Base-by-base conservation (phyloP, 2,888 invertebrate species). In the Erebia ligea region DNA sequence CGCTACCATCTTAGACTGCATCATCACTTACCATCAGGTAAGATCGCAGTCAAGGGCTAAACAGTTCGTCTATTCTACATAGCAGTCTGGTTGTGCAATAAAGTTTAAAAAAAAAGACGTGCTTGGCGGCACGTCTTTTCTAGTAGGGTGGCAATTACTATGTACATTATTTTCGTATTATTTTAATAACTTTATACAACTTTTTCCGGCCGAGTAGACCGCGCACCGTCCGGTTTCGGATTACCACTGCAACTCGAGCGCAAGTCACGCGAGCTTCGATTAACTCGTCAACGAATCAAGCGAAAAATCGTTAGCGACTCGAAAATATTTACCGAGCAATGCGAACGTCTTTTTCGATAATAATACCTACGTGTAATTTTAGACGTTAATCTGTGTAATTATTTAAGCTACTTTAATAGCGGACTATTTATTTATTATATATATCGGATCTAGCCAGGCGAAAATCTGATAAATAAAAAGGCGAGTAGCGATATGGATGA, bases 251-350 rank as follows among this genome's bases (percentile, higher is more conserved):
- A 75, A 77, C 74, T 67, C 71, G 67, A 68, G 61, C 69, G 72
- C 65, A 40, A 58, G 54, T 65, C 77, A 77, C 76, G 77, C 76
- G 65, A 75, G 45, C 25, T 61, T 59, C 70, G 78, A 81, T 80
- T 80, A 80, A 79, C 76, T 76, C 81, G 76, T 82, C 82, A 79
- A 19, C 75, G 71, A 73, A 58, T 71, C 75, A 67, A 63, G 71
- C 72, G 79, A 73, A 68, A 77, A 79, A 81, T 78, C 71, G 68
- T 63, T 66, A 66, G 72, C 71, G 81, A 80, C 79, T 68, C 67
- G 67, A 59, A 61, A 64, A 69, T 69, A 70, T 68, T 70, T 70
- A 69, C 69, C n/a, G 68, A 40, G 67, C 67, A 61, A 61, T 70
- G 40, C 58, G 10, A 61, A 11, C 48, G 48, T 50, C 59, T 40